Evolutionary conservation across 2,113 vertebrate genomes (phyloP).

Genomic region (Pterocles orientalis): DNA sequence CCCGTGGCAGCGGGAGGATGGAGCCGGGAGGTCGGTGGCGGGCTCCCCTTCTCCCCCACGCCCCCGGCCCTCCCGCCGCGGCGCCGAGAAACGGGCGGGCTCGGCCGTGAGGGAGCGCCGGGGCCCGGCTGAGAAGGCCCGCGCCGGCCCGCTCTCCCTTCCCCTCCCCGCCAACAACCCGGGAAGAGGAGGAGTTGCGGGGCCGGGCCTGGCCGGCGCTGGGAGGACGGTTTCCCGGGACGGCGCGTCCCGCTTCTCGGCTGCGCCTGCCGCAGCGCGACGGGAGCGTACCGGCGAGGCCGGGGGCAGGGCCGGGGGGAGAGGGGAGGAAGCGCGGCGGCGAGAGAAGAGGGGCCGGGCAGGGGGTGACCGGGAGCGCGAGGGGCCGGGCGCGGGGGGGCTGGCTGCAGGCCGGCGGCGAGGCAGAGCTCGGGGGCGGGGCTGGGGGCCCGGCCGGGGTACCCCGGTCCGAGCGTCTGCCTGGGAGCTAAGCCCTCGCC

Average conservation of each 20-base stretch:
- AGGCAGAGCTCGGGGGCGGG: neutral
- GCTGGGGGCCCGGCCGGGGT: neutral
- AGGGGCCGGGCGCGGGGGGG: neutral
- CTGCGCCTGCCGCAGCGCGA: neutral
- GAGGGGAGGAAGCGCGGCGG: neutral
- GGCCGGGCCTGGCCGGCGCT: neutral
- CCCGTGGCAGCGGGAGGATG: neutral
- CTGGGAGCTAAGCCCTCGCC: neutral
- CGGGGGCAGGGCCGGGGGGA: neutral
- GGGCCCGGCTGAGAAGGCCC: neutral
- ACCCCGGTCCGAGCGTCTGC: neutral
- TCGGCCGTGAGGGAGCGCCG: neutral
- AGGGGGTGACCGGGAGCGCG: neutral
- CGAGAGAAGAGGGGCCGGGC: neutral
- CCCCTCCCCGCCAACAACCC: neutral
- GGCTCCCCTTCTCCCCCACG: neutral
- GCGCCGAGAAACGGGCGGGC: neutral
- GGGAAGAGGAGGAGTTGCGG: slow-evolving; percentile 23
- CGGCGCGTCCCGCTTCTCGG: neutral
- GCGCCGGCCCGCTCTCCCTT: neutral
- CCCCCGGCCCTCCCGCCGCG: neutral
- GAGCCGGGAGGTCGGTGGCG: neutral
- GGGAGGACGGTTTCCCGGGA: neutral
- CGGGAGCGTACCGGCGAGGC: neutral
- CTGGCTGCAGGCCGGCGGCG: neutral